Conservation (phyloP, 1,140 invertebrate genomes). For the Drosophila sucinea region DNA sequence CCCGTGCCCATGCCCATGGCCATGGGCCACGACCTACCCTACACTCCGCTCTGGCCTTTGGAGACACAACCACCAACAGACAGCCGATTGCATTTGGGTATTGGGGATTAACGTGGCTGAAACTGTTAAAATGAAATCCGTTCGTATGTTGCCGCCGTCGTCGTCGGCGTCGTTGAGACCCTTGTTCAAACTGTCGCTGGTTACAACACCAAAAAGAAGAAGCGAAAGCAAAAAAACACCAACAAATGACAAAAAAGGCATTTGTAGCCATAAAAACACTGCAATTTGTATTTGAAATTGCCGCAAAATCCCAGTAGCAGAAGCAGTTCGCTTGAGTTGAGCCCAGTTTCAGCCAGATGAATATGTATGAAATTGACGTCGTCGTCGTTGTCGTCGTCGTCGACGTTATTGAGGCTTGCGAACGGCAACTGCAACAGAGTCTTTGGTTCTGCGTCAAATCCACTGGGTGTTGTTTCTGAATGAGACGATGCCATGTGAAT, state of each 20-base stretch:
- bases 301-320: conserved; percentile 73
- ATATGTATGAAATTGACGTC: conserved; percentile 71
- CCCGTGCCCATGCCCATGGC: conserved; percentile 39
- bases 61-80: conserved; percentile 51
- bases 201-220: conserved; percentile 53
- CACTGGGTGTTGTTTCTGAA: conserved; percentile 66
- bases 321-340: conserved; percentile 49
- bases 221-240: neutral
- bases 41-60: conserved; percentile 47
- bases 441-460: conserved; percentile 48
- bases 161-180: conserved; percentile 48
- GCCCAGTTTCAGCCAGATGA: conserved; percentile 48
- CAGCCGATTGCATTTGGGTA: conserved; percentile 79
- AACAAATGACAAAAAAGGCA: conserved; percentile 50
- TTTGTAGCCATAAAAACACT: conserved; percentile 80
- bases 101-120: conserved; percentile 79
- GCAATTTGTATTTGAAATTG: conserved; percentile 81
- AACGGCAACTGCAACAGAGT: conserved; percentile 18
- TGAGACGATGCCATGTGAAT: conserved; percentile 33
- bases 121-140: conserved; percentile 78
- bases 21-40: neutral
- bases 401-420: conserved; percentile 32
- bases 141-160: conserved; percentile 58
- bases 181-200: conserved; percentile 72
- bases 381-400: conserved; percentile 24